Evolutionary conservation across 2,113 vertebrate genomes (phyloP).

Genomic region (Hippolais icterina): DNA sequence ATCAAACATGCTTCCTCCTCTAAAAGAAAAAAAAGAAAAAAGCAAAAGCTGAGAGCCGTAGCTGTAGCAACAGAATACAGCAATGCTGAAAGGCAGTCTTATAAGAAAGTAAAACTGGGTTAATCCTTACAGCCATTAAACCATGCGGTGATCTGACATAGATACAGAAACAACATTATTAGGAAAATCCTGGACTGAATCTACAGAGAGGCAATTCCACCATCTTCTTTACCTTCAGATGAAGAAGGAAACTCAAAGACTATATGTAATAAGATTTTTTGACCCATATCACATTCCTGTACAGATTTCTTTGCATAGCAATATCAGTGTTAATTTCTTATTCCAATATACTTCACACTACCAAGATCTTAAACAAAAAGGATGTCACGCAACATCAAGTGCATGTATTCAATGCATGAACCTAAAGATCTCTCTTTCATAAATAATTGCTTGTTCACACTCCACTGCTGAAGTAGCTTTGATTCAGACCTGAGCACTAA

Average conservation of each 20-base stretch:
- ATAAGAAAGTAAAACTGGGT: neutral
- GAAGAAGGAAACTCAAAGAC: neutral
- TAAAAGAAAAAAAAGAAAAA: neutral
- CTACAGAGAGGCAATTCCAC: neutral
- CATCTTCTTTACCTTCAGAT: neutral
- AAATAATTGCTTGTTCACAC: neutral
- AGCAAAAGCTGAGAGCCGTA: neutral
- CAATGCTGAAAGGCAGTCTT: neutral
- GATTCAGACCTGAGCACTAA: neutral
- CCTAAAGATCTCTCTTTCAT: neutral
- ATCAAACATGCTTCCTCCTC: neutral
- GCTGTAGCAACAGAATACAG: neutral
- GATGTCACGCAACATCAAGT: neutral
- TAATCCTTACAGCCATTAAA: constrained; percentile 8
- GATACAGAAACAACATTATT: neutral
- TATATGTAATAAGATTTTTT: neutral
- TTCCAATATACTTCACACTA: neutral
- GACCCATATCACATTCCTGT: neutral
- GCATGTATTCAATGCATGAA: neutral
- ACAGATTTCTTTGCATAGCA: neutral
- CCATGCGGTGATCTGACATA: neutral
- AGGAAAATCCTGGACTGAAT: neutral
- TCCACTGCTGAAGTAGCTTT: neutral
- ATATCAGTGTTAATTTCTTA: neutral
- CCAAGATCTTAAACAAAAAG: neutral